Conservation (phyloP, 1,140 invertebrate species). For the Agrypnia vestita region DNA sequence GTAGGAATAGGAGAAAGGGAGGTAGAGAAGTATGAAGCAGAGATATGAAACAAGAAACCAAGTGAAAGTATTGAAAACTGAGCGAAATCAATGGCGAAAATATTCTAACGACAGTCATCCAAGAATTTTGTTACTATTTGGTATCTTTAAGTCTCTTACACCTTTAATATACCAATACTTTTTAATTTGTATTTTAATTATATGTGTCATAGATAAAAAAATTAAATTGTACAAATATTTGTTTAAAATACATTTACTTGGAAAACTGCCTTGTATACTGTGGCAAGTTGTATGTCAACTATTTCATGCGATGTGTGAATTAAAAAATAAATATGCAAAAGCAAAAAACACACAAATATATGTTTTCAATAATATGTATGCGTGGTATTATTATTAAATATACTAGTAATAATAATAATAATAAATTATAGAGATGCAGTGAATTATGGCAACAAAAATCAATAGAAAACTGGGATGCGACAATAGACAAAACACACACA, state of each 20-base stretch:
- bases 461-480: constrained; percentile 26
- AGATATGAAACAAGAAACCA: constrained; percentile 56
- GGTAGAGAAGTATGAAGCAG: constrained; percentile 37
- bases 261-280: constrained; percentile 17
- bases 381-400: not conserved
- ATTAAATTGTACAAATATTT: too few relatives aligned
- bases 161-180: too few relatives aligned
- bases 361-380: constrained; percentile 42
- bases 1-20: not conserved
- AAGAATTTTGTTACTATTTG: constrained; percentile 13
- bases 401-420: not conserved
- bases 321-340: constrained; percentile 54
- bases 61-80: constrained; percentile 13
- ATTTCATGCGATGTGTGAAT: constrained; percentile 46
- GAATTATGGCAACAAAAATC: constrained; percentile 41
- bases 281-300: constrained; percentile 50
- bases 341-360: constrained; percentile 55
- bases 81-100: constrained; percentile 12
- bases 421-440: constrained; percentile 3
- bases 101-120: too few relatives aligned
- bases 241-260: not conserved
- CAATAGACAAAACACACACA: constrained; percentile 22
- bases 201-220: too few relatives aligned
- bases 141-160: too few relatives aligned
- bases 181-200: too few relatives aligned